Conservation (phyloP, 2,888 invertebrate species). For the Noctua comes region DNA sequence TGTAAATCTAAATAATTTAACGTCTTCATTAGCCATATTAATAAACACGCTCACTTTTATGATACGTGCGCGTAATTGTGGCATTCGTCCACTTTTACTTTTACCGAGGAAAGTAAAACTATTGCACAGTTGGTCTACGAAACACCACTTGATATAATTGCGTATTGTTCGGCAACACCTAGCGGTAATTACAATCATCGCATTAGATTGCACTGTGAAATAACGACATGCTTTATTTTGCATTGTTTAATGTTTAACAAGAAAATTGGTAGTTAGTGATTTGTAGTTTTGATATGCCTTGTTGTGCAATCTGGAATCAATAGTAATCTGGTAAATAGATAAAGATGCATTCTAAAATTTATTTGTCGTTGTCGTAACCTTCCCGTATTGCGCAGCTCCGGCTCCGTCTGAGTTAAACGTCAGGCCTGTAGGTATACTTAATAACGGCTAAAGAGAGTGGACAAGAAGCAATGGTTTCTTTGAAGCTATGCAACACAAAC, state of each 20-base stretch:
- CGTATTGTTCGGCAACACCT: conserved; percentile 51
- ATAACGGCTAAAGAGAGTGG: background rate
- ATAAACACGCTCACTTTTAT: conserved; percentile 62
- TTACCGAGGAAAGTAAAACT: conserved; percentile 68
- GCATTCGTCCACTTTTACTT: conserved; percentile 67
- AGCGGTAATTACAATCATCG: conserved; percentile 34
- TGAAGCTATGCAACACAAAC: background rate
- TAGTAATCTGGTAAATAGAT: background rate
- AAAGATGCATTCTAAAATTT: background rate
- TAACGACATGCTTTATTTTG: conserved; percentile 28
- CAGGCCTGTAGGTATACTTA: background rate
- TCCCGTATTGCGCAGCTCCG: background rate
- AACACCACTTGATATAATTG: conserved; percentile 54
- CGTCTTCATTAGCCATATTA: conserved; percentile 47
- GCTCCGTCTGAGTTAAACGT: background rate
- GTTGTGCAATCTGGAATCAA: background rate
- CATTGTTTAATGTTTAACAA: conserved; percentile 22
- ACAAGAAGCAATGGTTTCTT: background rate
- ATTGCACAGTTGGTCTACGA: conserved; percentile 34
- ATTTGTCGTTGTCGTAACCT: background rate
- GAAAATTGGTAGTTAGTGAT: background rate
- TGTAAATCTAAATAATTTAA: conserved; percentile 10
- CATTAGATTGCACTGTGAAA: conserved; percentile 11
- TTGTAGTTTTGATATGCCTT: background rate
- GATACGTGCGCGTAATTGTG: conserved; percentile 50